Evolutionary conservation across 2,888 invertebrate genomes (phyloP), one percentile per base, ranked within the genome.

Genomic region (Synergus itoensis): DNA sequence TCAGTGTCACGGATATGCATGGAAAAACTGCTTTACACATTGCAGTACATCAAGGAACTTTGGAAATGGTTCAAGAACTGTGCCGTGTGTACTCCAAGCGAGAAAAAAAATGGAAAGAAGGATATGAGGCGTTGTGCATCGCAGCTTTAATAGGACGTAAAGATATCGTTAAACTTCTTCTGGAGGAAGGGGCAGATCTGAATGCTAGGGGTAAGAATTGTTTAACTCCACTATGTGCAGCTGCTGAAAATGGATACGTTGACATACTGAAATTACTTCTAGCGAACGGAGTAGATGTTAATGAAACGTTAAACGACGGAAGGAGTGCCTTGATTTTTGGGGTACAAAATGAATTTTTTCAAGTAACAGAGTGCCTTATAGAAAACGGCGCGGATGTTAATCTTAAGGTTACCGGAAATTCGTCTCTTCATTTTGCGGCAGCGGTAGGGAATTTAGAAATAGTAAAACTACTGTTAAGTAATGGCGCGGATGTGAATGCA

Each of bases 311-410:
- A 28, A 14, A 28, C 0, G 28, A 53, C n/a, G 69, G 69, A 16
- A 73, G 36, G n/a, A 53, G 8, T 45, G 69, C 69, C 9, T 16
- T 73, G 28, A 36, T 53, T 16, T 73, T 16, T 73, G 69, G 28
- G 9, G 45, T 73, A 0, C 28, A 73, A 36, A 53, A 28, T 16
- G 28, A 28, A 45, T 73, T 28, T n/a, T 16, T 16, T 16, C 16
- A 73, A 11, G 28, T 73, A 36, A 36, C 14, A 2, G 21, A 73
- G 4, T 11, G 16, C 16, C 53, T 73, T 28, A 4, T 73, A 9
- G 53, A 53, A 4, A 16, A 11, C 53, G 69, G 69, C 5, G 69
- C 48, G 4, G 21, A 73, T 73, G 48, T 73, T 5, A 73, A 73
- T 48, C 12, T 16, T 8, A 28, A 16, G n/a, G 48, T 48, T 11